These are phyloP conservation scores for Eleutherodactylus coqui DNA, from an alignment of 2,797 vertebrate species.

Conservation along the genomic window DNA sequence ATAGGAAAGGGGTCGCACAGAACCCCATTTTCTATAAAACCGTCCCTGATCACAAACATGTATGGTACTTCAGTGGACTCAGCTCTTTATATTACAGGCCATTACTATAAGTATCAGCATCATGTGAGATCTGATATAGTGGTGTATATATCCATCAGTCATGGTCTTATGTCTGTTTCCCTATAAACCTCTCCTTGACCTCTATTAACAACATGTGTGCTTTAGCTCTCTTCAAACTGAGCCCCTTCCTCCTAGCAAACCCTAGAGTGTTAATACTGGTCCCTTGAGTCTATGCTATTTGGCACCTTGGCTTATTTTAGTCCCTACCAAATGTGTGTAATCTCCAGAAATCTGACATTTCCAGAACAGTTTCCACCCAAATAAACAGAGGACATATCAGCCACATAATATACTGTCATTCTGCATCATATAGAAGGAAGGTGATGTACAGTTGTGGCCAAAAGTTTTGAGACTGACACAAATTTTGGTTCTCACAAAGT, in stretches of 20 bases:
- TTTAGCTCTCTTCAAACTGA: constrained; percentile 32
- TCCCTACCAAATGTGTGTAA: constrained; percentile 36
- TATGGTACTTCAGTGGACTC: not conserved
- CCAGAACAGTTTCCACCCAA: constrained; percentile 11
- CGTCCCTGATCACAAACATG: too few relatives aligned
- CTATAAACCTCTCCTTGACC: constrained; percentile 32
- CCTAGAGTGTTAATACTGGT: not conserved
- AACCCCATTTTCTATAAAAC: not conserved
- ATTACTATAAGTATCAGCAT: not conserved
- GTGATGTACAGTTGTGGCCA: too few relatives aligned
- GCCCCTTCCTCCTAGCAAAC: constrained; percentile 29
- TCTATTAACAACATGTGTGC: constrained; percentile 26
- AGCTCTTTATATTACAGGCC: not conserved
- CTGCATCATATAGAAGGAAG: not conserved
- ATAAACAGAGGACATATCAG: constrained; percentile 38
- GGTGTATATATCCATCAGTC: constrained; percentile 7
- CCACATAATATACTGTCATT: not conserved
- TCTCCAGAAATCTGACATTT: constrained; percentile 31
- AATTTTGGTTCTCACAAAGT: too few relatives aligned
- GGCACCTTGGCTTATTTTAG: constrained; percentile 34
- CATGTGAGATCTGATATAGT: constrained; percentile 12
- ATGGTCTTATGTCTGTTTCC: not conserved
- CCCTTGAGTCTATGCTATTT: constrained; percentile 18
- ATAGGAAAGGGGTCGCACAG: not conserved
- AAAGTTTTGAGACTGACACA: too few relatives aligned